Evolutionary conservation across 2,797 vertebrate genomes (phyloP).

Genomic region (Myiotriccus ornatus): DNA sequence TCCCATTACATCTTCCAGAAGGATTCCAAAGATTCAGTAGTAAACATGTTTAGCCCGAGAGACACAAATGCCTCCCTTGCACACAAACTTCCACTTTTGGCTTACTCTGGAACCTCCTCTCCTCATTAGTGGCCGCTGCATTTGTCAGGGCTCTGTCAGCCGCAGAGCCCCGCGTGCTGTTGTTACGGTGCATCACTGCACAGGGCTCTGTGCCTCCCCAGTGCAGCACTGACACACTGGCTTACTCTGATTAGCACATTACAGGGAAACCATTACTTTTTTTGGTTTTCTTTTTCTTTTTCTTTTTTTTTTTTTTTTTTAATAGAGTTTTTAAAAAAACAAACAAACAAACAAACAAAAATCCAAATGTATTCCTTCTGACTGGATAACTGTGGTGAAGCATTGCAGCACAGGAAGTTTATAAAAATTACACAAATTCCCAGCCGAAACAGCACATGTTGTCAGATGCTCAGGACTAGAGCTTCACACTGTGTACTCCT

Average conservation of each 20-base stretch:
- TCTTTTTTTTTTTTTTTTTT: neutral
- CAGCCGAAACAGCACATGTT: neutral
- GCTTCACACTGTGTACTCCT: neutral
- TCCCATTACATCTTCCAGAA: neutral
- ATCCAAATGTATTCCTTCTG: neutral
- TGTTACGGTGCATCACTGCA: rapidly evolving
- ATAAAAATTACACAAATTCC: neutral
- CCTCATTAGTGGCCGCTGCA: neutral
- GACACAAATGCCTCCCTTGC: neutral
- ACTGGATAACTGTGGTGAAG: neutral
- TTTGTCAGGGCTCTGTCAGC: neutral
- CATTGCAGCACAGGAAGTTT: neutral
- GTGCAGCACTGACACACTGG: neutral
- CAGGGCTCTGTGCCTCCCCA: neutral
- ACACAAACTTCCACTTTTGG: neutral
- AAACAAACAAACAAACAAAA: neutral
- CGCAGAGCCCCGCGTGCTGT: rapidly evolving
- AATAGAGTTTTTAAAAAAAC: neutral
- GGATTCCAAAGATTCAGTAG: neutral
- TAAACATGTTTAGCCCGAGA: neutral
- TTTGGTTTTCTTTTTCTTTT: neutral
- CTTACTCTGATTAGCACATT: neutral
- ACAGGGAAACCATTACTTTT: neutral
- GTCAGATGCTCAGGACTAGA: neutral
- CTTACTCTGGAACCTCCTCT: neutral